Conservation (phyloP, 1,140 invertebrate genomes). For the Eumaeus atala region DNA sequence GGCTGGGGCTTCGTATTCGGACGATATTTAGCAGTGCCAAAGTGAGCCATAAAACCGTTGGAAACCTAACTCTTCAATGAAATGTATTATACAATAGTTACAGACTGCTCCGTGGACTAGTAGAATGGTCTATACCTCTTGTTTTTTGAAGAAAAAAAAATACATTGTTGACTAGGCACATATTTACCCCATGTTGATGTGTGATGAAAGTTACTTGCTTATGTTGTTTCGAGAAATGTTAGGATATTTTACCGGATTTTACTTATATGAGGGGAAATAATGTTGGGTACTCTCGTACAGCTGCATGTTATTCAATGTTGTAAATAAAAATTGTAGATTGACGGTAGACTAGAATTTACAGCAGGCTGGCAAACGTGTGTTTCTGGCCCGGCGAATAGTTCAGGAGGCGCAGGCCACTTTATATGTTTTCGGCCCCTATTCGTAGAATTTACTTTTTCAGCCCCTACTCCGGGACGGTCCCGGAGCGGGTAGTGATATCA, state of each 20-base stretch:
- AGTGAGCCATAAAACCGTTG: constrained; percentile 66
- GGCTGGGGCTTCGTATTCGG: constrained; percentile 46
- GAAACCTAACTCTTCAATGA: constrained; percentile 51
- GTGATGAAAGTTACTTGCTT: constrained; percentile 16
- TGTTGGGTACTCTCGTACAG: constrained; percentile 22
- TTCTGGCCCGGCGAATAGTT: constrained; percentile 35
- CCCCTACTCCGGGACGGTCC: constrained; percentile 29
- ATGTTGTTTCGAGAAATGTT: constrained; percentile 22
- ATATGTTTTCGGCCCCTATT: constrained; percentile 71
- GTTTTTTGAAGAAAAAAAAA: constrained; percentile 51
- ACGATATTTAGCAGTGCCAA: constrained; percentile 66
- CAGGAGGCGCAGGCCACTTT: constrained; percentile 51
- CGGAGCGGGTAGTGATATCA: constrained; percentile 52
- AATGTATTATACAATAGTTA: constrained; percentile 43
- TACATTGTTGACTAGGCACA: constrained; percentile 44
- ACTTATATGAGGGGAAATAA: constrained; percentile 30
- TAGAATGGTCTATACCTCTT: constrained; percentile 68
- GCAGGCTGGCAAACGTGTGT: constrained; percentile 37
- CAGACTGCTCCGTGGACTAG: constrained; percentile 67
- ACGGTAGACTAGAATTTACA: constrained; percentile 37
- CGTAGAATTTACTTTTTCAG: constrained; percentile 53
- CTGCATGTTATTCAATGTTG: constrained; percentile 23
- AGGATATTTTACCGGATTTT: constrained; percentile 28
- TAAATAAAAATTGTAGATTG: constrained; percentile 38
- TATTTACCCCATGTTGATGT: constrained; percentile 43